Percentiles rank a stretch among this genome's conserved stretches.
phyloP scores from a whole-genome alignment of 1,140 invertebrate genomes.

The Plectus sambesii region DNA sequence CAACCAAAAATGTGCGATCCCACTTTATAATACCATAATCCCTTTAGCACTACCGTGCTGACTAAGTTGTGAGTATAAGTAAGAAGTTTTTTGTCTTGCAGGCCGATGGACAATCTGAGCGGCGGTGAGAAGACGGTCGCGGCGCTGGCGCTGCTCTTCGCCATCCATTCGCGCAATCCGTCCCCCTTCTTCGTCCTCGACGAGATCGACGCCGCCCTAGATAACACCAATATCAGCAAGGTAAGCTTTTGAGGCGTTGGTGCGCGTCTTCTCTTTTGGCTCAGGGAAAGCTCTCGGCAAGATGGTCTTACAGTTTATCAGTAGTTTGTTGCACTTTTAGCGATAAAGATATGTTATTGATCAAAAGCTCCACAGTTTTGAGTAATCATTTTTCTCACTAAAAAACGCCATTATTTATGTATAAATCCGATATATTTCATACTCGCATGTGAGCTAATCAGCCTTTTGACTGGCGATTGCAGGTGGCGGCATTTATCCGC shows the following conservation, averaged over 20 bases:
- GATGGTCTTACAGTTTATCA: neutral
- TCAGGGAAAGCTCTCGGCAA: neutral
- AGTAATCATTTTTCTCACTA: neutral
- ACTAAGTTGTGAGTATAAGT: too few species aligned
- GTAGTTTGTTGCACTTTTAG: neutral
- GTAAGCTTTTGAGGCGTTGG: constrained; percentile 55
- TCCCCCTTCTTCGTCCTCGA: constrained; percentile 98
- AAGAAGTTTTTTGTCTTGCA: too few species aligned
- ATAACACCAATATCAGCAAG: constrained; percentile 98
- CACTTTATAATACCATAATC: too few species aligned
- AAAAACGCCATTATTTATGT: neutral
- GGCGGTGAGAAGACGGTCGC: constrained; percentile 98
- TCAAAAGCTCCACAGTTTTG: neutral
- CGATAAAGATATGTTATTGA: neutral
- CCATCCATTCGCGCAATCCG: constrained; percentile 92
- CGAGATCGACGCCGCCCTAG: constrained; percentile 95
- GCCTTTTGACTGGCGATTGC: constrained; percentile 28
- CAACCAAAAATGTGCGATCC: too few species aligned
- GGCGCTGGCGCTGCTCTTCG: constrained; percentile 86
- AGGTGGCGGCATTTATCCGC: constrained; percentile 56
- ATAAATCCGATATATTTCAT: too few species aligned
- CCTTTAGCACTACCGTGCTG: too few species aligned
- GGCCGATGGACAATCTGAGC: constrained; percentile 94
- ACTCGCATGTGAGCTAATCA: constrained; percentile 1
- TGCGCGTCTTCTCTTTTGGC: too few species aligned